Conservation (phyloP, 1,140 invertebrate species). For the Zaprionus ornatus region DNA sequence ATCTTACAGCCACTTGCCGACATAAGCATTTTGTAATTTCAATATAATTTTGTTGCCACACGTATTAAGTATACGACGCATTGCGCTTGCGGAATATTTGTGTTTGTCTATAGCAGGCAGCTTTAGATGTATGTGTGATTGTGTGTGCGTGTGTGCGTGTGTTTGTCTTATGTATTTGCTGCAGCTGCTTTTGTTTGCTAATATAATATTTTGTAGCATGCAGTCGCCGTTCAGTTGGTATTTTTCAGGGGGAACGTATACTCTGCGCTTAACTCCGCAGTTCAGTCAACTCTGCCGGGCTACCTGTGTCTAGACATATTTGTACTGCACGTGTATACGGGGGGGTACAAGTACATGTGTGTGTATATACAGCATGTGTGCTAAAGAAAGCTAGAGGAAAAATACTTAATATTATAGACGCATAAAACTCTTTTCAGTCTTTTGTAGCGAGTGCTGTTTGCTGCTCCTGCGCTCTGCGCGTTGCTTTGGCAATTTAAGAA, state of each 20-base stretch:
- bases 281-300: conserved; percentile 70
- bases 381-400: conserved; percentile 22
- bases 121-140: background rate
- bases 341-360: background rate
- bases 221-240: background rate
- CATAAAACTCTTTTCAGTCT: conserved; percentile 57
- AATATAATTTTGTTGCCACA: conserved; percentile 68
- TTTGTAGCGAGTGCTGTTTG: conserved; percentile 39
- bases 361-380: background rate
- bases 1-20: conserved; percentile 21
- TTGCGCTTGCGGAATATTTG: conserved; percentile 60
- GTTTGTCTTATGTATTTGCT: conserved; percentile 40
- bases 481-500: conserved; percentile 70
- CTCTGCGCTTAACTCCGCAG: conserved; percentile 48
- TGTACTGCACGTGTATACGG: conserved; percentile 11
- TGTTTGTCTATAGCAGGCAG: conserved; percentile 27
- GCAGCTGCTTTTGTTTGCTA: conserved; percentile 76
- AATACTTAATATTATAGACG: conserved; percentile 66
- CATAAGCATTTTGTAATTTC: conserved; percentile 67
- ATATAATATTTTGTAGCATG: conserved; percentile 72
- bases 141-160: conserved; percentile 1
- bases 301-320: conserved; percentile 58
- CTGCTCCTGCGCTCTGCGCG: conserved; percentile 17
- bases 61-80: conserved; percentile 66
- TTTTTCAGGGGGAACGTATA: conserved; percentile 23